Conservation (phyloP, 2,888 invertebrate genomes). For the Fragum sueziense region DNA sequence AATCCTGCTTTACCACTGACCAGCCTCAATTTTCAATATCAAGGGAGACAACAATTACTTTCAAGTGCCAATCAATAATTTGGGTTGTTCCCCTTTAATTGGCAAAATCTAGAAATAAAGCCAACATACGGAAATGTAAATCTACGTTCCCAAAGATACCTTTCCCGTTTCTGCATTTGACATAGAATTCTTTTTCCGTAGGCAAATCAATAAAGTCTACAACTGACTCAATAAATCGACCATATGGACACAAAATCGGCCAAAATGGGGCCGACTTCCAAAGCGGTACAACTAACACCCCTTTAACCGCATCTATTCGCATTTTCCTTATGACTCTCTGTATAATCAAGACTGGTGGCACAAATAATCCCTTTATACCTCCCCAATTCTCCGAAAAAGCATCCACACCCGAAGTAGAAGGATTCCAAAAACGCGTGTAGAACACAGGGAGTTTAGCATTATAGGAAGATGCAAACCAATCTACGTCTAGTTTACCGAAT, state of each 20-base stretch:
- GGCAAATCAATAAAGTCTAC: constrained; percentile 30
- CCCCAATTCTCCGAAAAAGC: constrained; percentile 43
- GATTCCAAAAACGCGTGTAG: constrained; percentile 51
- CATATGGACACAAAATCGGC: constrained; percentile 26
- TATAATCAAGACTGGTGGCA: too few relatives aligned
- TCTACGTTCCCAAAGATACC: constrained; percentile 25
- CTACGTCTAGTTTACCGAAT: constrained; percentile 28
- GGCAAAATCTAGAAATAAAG: constrained; percentile 32
- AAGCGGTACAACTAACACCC: constrained; percentile 25
- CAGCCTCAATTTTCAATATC: too few relatives aligned
- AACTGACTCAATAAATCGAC: background rate
- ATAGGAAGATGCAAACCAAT: constrained; percentile 41
- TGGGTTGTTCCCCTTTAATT: too few relatives aligned
- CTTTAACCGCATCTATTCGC: constrained; percentile 8
- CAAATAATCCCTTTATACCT: constrained; percentile 25
- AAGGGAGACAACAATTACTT: too few relatives aligned
- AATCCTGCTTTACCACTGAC: too few relatives aligned
- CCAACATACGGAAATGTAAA: constrained; percentile 23
- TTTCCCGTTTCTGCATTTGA: constrained; percentile 9
- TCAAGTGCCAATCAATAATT: too few relatives aligned
- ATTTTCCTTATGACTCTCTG: constrained; percentile 31
- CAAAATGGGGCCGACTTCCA: constrained; percentile 31
- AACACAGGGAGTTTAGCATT: constrained; percentile 34
- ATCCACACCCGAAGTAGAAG: constrained; percentile 18
- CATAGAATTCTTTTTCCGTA: constrained; percentile 1